Conservation (phyloP, 2,888 invertebrate genomes). For the Dynastes maya region DNA sequence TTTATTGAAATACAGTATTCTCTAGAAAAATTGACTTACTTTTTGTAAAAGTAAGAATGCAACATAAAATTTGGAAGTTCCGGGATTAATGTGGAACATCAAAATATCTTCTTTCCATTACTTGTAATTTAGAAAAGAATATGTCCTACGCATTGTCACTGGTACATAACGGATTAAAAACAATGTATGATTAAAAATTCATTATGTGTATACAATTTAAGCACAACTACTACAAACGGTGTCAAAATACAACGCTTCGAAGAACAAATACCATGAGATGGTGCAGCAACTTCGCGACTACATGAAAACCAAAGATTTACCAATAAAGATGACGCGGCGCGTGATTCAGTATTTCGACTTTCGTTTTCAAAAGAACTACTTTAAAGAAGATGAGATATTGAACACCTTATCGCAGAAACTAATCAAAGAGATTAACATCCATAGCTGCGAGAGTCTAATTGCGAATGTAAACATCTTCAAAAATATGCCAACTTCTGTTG, state of each 20-base stretch:
- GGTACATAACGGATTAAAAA: no score
- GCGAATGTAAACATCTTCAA: conserved; percentile 67
- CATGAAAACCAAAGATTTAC: conserved; percentile 69
- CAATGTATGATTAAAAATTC: no score
- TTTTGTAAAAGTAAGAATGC: no score
- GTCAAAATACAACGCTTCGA: conserved; percentile 58
- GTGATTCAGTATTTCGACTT: conserved; percentile 67
- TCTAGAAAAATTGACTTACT: no score
- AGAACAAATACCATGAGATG: conserved; percentile 61
- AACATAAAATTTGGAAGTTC: no score
- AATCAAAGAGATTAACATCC: conserved; percentile 64
- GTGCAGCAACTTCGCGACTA: conserved; percentile 68
- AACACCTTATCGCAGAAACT: conserved; percentile 63
- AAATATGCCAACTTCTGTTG: conserved; percentile 63
- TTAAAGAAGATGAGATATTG: conserved; percentile 67
- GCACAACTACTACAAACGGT: conserved; percentile 59
- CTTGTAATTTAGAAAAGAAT: no score
- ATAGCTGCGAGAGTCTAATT: conserved; percentile 70
- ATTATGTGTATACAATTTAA: conserved; percentile 17
- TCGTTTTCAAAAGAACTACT: conserved; percentile 67
- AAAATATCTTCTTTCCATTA: no score
- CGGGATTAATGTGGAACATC: no score
- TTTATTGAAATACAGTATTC: no score
- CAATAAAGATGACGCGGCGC: conserved; percentile 65
- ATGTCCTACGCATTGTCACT: no score